Evolutionary conservation across 2,113 vertebrate genomes (phyloP).

Genomic region (Potamarius usumacintae): DNA sequence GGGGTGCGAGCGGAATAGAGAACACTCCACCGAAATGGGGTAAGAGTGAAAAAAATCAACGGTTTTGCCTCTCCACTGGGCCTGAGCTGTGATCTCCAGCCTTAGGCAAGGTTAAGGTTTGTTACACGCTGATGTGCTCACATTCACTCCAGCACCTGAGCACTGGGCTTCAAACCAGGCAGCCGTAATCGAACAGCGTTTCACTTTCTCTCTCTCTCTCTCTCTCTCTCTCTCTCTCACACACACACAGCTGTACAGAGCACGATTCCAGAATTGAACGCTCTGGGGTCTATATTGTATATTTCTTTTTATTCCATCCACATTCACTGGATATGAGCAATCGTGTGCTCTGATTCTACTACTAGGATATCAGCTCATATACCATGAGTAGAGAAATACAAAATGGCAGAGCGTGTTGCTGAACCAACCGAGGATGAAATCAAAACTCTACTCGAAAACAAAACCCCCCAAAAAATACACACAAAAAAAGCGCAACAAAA

Average conservation of each 20-base stretch:
- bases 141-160: conserved; percentile 21
- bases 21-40: conserved; percentile 12
- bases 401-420: too few species aligned
- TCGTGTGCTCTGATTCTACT: too few species aligned
- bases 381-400: too few species aligned
- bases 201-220: not conserved
- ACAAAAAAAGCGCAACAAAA: too few species aligned
- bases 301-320: not conserved
- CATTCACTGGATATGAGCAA: too few species aligned
- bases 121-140: conserved; percentile 21
- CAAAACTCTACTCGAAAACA: too few species aligned
- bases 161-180: conserved; percentile 20
- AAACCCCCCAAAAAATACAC: too few species aligned
- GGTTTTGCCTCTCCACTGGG: conserved; percentile 6
- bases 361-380: too few species aligned
- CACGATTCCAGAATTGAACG: not conserved
- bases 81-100: conserved; percentile 31
- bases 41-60: conserved; percentile 5
- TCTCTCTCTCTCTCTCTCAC: not conserved
- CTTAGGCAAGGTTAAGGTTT: conserved; percentile 37
- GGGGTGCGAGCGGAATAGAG: conserved; percentile 6
- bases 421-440: too few species aligned
- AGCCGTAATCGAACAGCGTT: conserved; percentile 22
- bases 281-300: not conserved
- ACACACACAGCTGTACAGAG: not conserved